A percentile compares a stretch with the other conserved stretches of the same genome.
Evolutionary conservation across 92 coral and sea anemone genomes (phyloP).

Genomic region (Zoanthus gigantus): DNA sequence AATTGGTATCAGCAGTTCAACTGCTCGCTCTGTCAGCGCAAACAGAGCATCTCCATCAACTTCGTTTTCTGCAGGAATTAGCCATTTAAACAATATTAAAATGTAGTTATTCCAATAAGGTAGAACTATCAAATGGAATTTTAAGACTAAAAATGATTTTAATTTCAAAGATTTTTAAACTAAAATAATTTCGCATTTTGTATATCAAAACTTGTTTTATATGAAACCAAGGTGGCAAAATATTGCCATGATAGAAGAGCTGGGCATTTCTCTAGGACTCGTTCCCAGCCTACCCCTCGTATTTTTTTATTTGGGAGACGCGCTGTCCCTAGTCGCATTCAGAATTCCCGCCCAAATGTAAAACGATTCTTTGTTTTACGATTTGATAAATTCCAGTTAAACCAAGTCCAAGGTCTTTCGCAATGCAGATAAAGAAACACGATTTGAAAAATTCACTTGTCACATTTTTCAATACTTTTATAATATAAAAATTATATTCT

Average conservation of each 20-base stretch:
- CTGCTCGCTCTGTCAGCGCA: slow-evolving; percentile 63
- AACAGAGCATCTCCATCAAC: slow-evolving; percentile 65
- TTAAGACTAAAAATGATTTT: neutral
- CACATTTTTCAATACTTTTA: neutral
- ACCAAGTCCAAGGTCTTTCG: neutral
- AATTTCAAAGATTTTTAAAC: neutral
- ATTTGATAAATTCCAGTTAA: neutral
- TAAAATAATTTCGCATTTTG: neutral
- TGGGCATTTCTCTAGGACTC: too few relatives aligned
- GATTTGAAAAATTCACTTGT: neutral
- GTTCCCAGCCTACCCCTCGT: too few relatives aligned
- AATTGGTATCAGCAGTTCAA: slow-evolving; percentile 64
- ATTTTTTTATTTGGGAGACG: too few relatives aligned
- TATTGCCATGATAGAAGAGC: neutral
- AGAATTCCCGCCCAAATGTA: neutral
- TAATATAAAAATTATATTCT: neutral
- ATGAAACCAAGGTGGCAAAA: slow-evolving; percentile 3
- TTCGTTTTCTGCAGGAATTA: slow-evolving; percentile 51
- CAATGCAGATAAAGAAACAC: neutral
- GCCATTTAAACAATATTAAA: neutral
- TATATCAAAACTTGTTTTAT: neutral
- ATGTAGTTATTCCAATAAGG: neutral
- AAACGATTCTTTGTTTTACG: neutral
- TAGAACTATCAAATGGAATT: slow-evolving; percentile 7
- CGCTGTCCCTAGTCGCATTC: too few relatives aligned